Percentiles rank a stretch among this genome's conserved stretches.
Conservation (phyloP, 2,113 vertebrate species). For the Acanthisitta chloris region DNA sequence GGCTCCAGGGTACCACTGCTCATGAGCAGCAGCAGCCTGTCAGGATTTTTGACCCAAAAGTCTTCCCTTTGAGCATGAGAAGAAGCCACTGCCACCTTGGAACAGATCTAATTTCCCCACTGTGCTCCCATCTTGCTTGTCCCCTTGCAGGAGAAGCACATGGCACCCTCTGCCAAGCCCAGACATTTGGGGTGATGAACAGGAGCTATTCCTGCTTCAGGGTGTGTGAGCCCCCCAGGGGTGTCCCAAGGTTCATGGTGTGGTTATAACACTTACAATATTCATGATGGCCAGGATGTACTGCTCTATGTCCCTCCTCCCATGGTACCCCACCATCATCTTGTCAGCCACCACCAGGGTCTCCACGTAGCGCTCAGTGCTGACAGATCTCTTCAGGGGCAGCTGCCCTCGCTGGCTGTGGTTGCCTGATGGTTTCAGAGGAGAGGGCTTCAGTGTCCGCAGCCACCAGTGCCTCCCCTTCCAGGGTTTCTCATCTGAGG, state of each 20-base stretch:
- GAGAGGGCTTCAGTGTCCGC: constrained; percentile 85
- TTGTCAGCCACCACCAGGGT: constrained; percentile 97
- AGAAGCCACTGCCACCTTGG: background rate
- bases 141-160: background rate
- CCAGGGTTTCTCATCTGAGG: constrained; percentile 89
- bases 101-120: background rate
- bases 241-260: background rate
- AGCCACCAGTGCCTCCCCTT: constrained; percentile 92
- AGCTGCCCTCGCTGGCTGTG: constrained; percentile 87
- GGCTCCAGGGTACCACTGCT: background rate
- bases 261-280: constrained; percentile 94
- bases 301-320: constrained; percentile 95
- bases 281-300: constrained; percentile 99
- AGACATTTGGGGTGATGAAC: accelerated
- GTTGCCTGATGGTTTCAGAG: constrained; percentile 72
- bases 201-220: background rate
- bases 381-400: constrained; percentile 92
- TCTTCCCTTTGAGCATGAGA: background rate
- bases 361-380: constrained; percentile 95
- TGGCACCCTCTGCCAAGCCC: background rate
- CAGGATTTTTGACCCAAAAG: background rate
- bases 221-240: background rate
- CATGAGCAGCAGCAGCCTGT: background rate
- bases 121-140: accelerated
- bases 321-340: constrained; percentile 99